Percentiles rank a stretch among this genome's conserved stretches.
Conservation (phyloP, 2,888 invertebrate genomes). For the Flexamia atlantica region DNA sequence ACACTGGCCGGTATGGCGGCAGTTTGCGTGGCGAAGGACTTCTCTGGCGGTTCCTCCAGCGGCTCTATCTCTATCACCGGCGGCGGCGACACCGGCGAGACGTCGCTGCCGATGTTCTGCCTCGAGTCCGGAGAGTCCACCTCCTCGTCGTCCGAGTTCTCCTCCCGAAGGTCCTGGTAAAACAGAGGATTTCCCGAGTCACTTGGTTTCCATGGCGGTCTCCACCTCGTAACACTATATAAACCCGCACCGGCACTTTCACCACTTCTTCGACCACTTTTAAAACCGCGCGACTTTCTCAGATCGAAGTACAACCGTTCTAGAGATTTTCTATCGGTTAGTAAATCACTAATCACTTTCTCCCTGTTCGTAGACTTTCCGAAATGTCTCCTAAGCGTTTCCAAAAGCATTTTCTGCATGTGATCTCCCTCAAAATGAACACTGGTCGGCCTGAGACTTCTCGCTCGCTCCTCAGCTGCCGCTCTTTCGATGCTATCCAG, state of each 20-base stretch:
- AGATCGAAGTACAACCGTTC: conserved; percentile 86
- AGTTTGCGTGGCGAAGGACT: conserved; percentile 80
- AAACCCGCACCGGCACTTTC: conserved; percentile 40
- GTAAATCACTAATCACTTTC: conserved; percentile 83
- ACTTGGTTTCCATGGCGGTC: conserved; percentile 46
- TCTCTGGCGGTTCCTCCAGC: conserved; percentile 79
- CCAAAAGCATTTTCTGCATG: conserved; percentile 80
- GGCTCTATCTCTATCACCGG: conserved; percentile 86
- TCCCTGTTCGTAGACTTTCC: conserved; percentile 82
- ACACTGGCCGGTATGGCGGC: conserved; percentile 79
- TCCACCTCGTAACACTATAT: conserved; percentile 59
- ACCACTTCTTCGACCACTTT: conserved; percentile 72
- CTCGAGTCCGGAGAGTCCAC: conserved; percentile 15
- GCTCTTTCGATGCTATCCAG: conserved; percentile 74
- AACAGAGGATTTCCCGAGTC: conserved; percentile 4
- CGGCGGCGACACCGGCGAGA: conserved; percentile 77
- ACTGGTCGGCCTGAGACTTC: conserved; percentile 47
- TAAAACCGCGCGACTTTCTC: conserved; percentile 81
- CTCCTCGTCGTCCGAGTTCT: conserved; percentile 67
- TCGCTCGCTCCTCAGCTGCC: conserved; percentile 69
- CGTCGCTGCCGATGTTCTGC: conserved; percentile 62
- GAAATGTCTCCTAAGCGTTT: conserved; percentile 83
- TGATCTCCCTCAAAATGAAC: conserved; percentile 72
- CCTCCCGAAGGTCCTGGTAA: conserved; percentile 64
- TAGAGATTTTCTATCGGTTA: conserved; percentile 85